Evolutionary conservation across 2,888 invertebrate species (phyloP).

Genomic region (Rhopalosiphum nymphaeae): DNA sequence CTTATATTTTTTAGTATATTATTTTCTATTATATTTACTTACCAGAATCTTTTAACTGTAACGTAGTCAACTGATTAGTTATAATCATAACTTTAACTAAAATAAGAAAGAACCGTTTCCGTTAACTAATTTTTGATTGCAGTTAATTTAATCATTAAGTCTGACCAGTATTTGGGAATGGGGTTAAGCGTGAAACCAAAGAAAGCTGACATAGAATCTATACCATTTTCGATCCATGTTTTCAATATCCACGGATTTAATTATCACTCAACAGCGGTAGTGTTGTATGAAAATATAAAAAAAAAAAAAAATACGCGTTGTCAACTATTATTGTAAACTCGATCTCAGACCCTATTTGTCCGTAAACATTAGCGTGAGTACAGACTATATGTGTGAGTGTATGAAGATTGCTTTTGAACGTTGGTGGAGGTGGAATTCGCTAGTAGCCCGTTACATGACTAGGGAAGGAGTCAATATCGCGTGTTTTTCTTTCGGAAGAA

Average conservation of each 20-base stretch:
- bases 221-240: not conserved
- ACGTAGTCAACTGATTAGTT: no score
- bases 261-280: not conserved
- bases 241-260: not conserved
- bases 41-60: no score
- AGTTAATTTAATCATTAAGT: not conserved
- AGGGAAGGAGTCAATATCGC: not conserved
- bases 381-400: not conserved
- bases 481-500: conserved; percentile 29
- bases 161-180: not conserved
- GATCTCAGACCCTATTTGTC: not conserved
- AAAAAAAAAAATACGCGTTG: no score
- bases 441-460: not conserved
- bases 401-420: not conserved
- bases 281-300: not conserved
- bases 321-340: not conserved
- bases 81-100: no score
- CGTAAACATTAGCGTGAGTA: not conserved
- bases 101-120: no score
- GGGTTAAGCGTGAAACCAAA: not conserved
- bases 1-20: no score
- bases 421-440: not conserved
- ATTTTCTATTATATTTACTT: no score
- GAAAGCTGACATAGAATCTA: not conserved
- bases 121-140: not conserved